Conservation (phyloP, 2,888 invertebrate genomes). For the Protophormia terraenovae region DNA sequence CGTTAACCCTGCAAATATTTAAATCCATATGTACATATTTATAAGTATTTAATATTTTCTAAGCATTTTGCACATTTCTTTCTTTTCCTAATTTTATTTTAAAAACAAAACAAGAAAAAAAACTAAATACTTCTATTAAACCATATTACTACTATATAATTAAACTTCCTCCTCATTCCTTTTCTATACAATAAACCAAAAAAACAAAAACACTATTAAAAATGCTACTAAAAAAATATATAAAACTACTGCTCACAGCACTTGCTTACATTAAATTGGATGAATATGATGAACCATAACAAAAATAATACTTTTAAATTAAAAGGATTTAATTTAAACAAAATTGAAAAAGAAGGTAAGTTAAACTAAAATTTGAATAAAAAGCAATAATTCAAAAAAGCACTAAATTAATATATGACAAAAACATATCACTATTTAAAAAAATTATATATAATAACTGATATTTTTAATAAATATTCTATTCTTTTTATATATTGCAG, state of each 20-base stretch:
- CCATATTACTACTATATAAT: slow-evolving; percentile 21
- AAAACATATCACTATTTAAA: too few relatives aligned
- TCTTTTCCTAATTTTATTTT: neutral
- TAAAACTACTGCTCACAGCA: slow-evolving; percentile 72
- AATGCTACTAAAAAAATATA: slow-evolving; percentile 46
- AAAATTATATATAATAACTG: neutral
- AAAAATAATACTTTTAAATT: slow-evolving; percentile 33
- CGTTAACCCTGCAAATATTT: slow-evolving; percentile 38
- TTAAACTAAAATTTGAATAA: neutral
- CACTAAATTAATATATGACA: neutral
- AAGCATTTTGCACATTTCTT: neutral
- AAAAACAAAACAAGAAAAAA: neutral
- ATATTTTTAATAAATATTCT: neutral
- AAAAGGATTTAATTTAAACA: slow-evolving; percentile 23
- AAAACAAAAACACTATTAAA: slow-evolving; percentile 68
- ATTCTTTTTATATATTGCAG: slow-evolving; percentile 72
- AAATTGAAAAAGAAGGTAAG: slow-evolving; percentile 40
- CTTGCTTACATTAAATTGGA: slow-evolving; percentile 80
- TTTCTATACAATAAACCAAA: too few relatives aligned
- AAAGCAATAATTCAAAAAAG: neutral
- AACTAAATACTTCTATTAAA: neutral
- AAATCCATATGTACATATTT: slow-evolving; percentile 25
- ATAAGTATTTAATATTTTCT: neutral
- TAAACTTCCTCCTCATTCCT: slow-evolving; percentile 12
- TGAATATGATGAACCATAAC: slow-evolving; percentile 75